A percentile compares a stretch with the other conserved stretches of the same genome.
Conservation (phyloP, 2,797 vertebrate genomes). For the Typhlichthys eigenmanni region DNA sequence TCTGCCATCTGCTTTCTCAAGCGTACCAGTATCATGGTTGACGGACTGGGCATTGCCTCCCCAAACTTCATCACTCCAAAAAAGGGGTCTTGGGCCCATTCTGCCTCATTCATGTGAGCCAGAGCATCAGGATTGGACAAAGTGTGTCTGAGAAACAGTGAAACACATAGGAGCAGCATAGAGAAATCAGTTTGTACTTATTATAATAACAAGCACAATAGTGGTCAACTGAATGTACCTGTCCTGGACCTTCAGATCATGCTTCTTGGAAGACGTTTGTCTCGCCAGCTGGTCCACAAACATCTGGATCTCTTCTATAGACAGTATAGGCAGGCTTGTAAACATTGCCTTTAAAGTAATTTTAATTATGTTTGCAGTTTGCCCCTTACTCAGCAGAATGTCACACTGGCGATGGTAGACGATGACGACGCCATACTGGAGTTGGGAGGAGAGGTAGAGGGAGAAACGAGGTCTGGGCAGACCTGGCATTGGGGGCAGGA, state of each 20-base stretch:
- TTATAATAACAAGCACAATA: neutral
- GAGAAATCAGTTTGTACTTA: neutral
- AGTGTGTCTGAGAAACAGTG: slow-evolving; percentile 47
- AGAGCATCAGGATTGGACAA: slow-evolving; percentile 71
- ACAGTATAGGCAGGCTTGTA: neutral
- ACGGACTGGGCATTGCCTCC: slow-evolving; percentile 73
- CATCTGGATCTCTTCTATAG: slow-evolving; percentile 82
- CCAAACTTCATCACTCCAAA: slow-evolving; percentile 80
- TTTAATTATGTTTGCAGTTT: neutral
- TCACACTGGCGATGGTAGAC: slow-evolving; percentile 86
- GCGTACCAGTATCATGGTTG: slow-evolving; percentile 73
- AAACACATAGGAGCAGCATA: neutral
- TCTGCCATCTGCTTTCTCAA: neutral
- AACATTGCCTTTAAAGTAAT: no score
- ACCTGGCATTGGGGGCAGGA: slow-evolving; percentile 66
- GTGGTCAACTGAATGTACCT: slow-evolving; percentile 62
- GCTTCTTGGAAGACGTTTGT: slow-evolving; percentile 54
- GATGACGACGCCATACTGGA: slow-evolving; percentile 85
- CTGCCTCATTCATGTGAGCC: slow-evolving; percentile 71
- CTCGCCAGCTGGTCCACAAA: slow-evolving; percentile 73
- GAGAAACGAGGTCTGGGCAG: slow-evolving; percentile 85
- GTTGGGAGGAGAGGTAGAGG: slow-evolving; percentile 89
- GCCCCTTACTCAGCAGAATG: slow-evolving; percentile 79
- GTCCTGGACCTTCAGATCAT: slow-evolving; percentile 73
- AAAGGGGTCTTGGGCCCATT: slow-evolving; percentile 80